Percentiles rank a stretch among this genome's conserved stretches.
Evolutionary conservation across 2,113 vertebrate genomes (phyloP).

Genomic region (Oenanthe oenanthe): DNA sequence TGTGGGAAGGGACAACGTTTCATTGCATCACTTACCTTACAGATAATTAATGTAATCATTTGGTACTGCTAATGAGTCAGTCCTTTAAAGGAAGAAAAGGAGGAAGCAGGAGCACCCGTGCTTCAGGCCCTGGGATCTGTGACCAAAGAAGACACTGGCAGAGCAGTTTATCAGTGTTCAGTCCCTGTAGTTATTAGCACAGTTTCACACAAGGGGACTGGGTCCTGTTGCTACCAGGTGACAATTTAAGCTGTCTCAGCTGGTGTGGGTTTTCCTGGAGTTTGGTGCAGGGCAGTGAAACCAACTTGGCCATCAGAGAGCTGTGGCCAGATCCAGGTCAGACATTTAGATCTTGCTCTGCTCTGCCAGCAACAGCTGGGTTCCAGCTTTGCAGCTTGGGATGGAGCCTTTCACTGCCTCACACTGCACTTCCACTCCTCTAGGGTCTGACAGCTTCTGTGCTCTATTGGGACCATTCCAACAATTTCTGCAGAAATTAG

Average conservation of each 20-base stretch:
- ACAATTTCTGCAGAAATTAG: not conserved
- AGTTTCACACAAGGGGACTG: not conserved
- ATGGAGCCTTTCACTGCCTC: not conserved
- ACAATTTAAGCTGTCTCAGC: not conserved
- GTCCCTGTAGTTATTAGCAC: not conserved
- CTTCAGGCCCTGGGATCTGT: not conserved
- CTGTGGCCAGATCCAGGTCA: not conserved
- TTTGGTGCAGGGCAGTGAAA: not conserved
- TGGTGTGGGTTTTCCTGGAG: not conserved
- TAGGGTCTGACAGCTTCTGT: not conserved
- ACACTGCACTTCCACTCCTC: not conserved
- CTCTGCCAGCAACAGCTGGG: not conserved
- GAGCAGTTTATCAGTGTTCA: not conserved
- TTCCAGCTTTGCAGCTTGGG: not conserved
- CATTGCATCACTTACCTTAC: not conserved
- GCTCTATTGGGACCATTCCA: not conserved
- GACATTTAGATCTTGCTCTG: not conserved
- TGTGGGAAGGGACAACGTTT: not conserved
- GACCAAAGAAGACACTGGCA: not conserved
- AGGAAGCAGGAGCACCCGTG: accelerated
- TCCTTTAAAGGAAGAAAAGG: not conserved
- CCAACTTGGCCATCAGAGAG: not conserved
- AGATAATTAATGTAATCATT: not conserved
- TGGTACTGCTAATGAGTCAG: not conserved
- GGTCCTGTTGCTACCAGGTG: not conserved